Conservation (phyloP, 2,888 invertebrate species). For the Aporophyla nigra region DNA sequence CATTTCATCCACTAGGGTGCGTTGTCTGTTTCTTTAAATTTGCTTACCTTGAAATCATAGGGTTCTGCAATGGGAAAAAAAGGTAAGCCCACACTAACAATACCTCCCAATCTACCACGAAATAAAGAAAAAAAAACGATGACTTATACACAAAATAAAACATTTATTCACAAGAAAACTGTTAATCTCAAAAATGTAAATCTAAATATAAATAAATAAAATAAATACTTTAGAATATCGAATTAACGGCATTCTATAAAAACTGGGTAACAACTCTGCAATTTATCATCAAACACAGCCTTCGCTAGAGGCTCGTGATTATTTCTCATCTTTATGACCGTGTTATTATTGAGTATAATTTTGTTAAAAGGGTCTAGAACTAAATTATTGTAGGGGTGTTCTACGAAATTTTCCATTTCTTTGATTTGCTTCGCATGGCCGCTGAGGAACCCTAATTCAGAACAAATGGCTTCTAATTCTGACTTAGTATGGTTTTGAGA, state of each 20-base stretch:
- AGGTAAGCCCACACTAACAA: background rate
- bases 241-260: constrained; percentile 86
- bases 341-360: constrained; percentile 83
- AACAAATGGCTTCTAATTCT: constrained; percentile 92
- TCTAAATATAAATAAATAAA: constrained; percentile 57
- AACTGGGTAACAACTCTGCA: constrained; percentile 84
- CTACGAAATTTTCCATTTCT: constrained; percentile 68
- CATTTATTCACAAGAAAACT: constrained; percentile 45
- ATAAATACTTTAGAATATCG: constrained; percentile 38
- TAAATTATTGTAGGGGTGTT: constrained; percentile 78
- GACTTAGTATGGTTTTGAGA: constrained; percentile 87
- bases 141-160: constrained; percentile 9
- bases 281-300: constrained; percentile 74
- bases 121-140: background rate
- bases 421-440: constrained; percentile 88
- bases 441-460: constrained; percentile 91
- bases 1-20: constrained; percentile 5
- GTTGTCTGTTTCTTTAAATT: background rate
- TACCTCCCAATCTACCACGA: background rate
- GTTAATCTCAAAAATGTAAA: background rate
- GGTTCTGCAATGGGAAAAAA: background rate
- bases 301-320: constrained; percentile 81
- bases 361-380: constrained; percentile 81
- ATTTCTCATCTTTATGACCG: constrained; percentile 83
- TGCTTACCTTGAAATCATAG: background rate